phyloP scores from a whole-genome alignment of 2,113 vertebrate genomes.

The Hypocryptadius cinnamomeus region DNA sequence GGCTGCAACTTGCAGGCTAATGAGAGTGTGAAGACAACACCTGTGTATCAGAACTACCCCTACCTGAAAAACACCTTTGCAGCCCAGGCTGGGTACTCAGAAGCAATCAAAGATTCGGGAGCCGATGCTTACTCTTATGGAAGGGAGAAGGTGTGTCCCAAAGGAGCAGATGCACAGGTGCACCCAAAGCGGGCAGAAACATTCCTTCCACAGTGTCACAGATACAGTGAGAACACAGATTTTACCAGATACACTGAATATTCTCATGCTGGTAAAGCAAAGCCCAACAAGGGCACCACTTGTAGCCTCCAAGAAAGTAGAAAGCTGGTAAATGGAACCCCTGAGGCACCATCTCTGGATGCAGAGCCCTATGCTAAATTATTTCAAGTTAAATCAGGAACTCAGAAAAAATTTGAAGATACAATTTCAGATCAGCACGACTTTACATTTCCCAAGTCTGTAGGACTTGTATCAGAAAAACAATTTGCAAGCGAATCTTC shows the following conservation, averaged over 20 bases:
- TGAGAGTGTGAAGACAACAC: slow-evolving; percentile 58
- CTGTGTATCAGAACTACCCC: slow-evolving; percentile 58
- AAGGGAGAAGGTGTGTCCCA: slow-evolving; percentile 67
- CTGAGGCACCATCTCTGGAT: slow-evolving; percentile 60
- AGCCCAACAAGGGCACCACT: slow-evolving; percentile 62
- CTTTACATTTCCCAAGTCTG: slow-evolving; percentile 66
- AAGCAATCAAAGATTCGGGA: slow-evolving; percentile 64
- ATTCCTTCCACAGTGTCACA: slow-evolving; percentile 63
- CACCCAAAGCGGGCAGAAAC: slow-evolving; percentile 65
- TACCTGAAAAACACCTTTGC: slow-evolving; percentile 63
- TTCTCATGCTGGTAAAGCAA: slow-evolving; percentile 61
- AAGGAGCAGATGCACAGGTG: slow-evolving; percentile 58
- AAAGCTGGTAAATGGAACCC: slow-evolving; percentile 57
- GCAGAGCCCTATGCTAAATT: slow-evolving; percentile 66
- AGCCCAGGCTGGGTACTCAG: slow-evolving; percentile 53
- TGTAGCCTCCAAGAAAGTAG: slow-evolving; percentile 67
- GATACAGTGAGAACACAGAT: slow-evolving; percentile 61
- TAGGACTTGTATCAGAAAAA: slow-evolving; percentile 64
- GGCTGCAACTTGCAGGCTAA: slow-evolving; percentile 57
- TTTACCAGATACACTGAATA: slow-evolving; percentile 66
- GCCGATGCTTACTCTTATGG: slow-evolving; percentile 57
- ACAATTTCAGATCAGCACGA: slow-evolving; percentile 63
- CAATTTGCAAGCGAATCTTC: slow-evolving; percentile 64
- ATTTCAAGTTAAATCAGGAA: slow-evolving; percentile 70
- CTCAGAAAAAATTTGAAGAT: slow-evolving; percentile 72